Percentiles rank a stretch among this genome's conserved stretches.
These are phyloP conservation scores for Dinothrombium tinctorium DNA, from an alignment of 1,140 invertebrate genomes.

Conservation along the genomic window DNA sequence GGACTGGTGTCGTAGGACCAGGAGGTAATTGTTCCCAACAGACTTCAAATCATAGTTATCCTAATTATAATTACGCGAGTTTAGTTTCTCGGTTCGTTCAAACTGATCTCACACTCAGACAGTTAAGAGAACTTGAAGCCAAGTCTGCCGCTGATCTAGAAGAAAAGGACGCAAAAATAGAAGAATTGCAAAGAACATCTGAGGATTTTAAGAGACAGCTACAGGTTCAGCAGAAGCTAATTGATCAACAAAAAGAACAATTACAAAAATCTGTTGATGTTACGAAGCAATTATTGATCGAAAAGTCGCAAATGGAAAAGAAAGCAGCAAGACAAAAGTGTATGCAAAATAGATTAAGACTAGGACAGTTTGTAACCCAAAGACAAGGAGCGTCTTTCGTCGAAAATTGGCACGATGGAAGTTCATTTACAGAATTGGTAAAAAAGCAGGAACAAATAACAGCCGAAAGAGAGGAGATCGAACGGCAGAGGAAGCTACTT, in stretches of 20 bases:
- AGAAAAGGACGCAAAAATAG: conserved; percentile 80
- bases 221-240: conserved; percentile 66
- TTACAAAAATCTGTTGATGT: conserved; percentile 89
- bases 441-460: conserved; percentile 90
- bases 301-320: conserved; percentile 91
- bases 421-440: conserved; percentile 91
- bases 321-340: conserved; percentile 89
- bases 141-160: conserved; percentile 74
- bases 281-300: conserved; percentile 84
- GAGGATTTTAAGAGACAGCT: conserved; percentile 84
- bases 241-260: conserved; percentile 91
- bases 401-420: conserved; percentile 98
- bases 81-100: conserved; percentile 26
- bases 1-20: background rate
- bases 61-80: conserved; percentile 1
- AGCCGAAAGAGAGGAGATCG: conserved; percentile 84
- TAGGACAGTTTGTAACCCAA: conserved; percentile 96
- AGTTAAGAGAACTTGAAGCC: conserved; percentile 75
- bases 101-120: conserved; percentile 77
- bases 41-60: background rate
- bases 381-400: conserved; percentile 94
- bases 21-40: background rate
- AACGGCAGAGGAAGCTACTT: conserved; percentile 77
- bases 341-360: conserved; percentile 91
- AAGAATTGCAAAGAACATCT: conserved; percentile 68